Evolutionary conservation across 1,140 invertebrate genomes (phyloP).

Genomic region (Whitmania pigra): DNA sequence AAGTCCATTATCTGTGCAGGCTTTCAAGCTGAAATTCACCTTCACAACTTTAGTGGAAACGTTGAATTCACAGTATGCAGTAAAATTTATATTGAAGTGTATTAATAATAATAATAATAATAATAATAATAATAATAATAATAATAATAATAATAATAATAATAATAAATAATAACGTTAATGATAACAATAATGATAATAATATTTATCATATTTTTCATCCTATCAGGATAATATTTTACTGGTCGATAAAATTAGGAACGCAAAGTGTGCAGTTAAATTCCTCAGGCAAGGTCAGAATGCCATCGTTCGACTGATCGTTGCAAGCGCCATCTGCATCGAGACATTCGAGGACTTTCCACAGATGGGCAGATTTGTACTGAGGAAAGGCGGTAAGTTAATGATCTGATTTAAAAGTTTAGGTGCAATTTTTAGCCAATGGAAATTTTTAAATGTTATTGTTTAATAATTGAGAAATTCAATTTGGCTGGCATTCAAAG

Average conservation of each 20-base stretch:
- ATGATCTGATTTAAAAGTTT: too few relatives aligned
- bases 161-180: too few relatives aligned
- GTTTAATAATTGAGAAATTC: too few relatives aligned
- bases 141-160: too few relatives aligned
- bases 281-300: conserved; percentile 99
- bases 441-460: too few relatives aligned
- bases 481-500: too few relatives aligned
- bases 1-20: conserved; percentile 99
- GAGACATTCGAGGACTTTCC: conserved; percentile 96
- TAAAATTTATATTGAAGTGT: too few relatives aligned
- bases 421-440: too few relatives aligned
- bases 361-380: conserved; percentile 96
- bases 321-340: conserved; percentile 86
- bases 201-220: too few relatives aligned
- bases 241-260: conserved; percentile 94
- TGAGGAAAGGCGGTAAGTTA: conserved; percentile 88
- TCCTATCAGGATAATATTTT: conserved; percentile 60
- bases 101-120: too few relatives aligned
- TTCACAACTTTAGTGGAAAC: conserved; percentile 95
- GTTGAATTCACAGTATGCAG: conserved; percentile 74
- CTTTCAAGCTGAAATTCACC: conserved; percentile 96
- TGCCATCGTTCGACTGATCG: conserved; percentile 94
- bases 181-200: too few relatives aligned
- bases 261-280: conserved; percentile 84
- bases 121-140: too few relatives aligned